Evolutionary conservation across 2,888 invertebrate genomes (phyloP).

Genomic region (Pimpla rufipes): DNA sequence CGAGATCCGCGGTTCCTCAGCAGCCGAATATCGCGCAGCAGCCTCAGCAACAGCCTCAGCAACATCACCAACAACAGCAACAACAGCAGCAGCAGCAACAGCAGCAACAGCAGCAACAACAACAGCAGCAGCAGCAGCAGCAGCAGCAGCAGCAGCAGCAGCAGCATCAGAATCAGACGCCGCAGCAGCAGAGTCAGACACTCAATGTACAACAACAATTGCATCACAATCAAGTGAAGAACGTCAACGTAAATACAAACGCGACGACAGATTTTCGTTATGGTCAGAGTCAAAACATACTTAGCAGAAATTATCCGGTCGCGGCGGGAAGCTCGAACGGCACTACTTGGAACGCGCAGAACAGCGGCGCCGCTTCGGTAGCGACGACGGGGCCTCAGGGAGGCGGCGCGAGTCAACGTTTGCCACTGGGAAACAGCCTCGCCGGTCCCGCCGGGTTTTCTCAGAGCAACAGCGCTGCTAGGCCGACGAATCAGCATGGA

Average conservation of each 20-base stretch:
- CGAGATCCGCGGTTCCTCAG: conserved; percentile 77
- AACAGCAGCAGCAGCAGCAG: conserved; percentile 71
- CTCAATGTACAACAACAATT: conserved; percentile 83
- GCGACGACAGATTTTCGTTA: conserved; percentile 84
- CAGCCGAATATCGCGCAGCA: conserved; percentile 71
- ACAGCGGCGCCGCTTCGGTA: conserved; percentile 73
- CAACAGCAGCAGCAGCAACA: conserved; percentile 77
- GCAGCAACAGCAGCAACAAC: conserved; percentile 77
- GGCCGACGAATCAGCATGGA: conserved; percentile 28
- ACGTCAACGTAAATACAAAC: conserved; percentile 81
- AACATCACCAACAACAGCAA: conserved; percentile 71
- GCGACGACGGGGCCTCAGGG: conserved; percentile 76
- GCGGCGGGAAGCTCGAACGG: conserved; percentile 74
- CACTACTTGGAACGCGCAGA: conserved; percentile 80
- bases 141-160: conserved; percentile 70
- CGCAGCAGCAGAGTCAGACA: conserved; percentile 78
- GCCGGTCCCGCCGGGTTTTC: conserved; percentile 77
- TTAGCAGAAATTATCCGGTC: conserved; percentile 82
- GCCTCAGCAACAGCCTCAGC: conserved; percentile 68
- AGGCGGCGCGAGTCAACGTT: conserved; percentile 76
- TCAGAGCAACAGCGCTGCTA: conserved; percentile 69
- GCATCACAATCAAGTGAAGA: conserved; percentile 84
- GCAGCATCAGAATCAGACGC: conserved; percentile 68
- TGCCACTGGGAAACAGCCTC: conserved; percentile 73
- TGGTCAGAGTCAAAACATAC: conserved; percentile 84